Conservation (phyloP, 2,888 invertebrate genomes). For the Rhodophaea formosa region DNA sequence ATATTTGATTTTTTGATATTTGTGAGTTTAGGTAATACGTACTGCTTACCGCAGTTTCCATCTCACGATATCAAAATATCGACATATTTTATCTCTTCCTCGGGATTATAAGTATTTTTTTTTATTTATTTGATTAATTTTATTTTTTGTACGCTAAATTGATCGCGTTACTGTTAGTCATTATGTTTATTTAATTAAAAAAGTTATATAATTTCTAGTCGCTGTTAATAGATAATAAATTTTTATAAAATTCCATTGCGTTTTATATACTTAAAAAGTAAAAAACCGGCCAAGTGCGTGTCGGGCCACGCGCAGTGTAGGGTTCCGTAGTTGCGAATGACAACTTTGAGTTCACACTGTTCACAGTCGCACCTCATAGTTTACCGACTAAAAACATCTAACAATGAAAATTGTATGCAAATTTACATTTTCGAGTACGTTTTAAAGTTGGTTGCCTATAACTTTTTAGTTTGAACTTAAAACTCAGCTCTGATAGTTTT, state of each 20-base stretch:
- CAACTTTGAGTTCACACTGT: too few species aligned
- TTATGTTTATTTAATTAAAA: background rate
- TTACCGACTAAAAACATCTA: too few species aligned
- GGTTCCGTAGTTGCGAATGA: too few species aligned
- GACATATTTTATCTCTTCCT: background rate
- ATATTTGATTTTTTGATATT: too few species aligned
- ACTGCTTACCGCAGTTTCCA: background rate
- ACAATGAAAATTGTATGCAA: too few species aligned
- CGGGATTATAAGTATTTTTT: background rate
- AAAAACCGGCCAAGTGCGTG: background rate
- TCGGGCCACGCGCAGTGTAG: too few species aligned
- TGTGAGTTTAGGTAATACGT: too few species aligned
- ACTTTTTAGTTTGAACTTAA: too few species aligned
- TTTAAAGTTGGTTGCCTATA: too few species aligned
- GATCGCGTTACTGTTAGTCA: background rate
- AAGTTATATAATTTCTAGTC: background rate
- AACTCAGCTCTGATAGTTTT: too few species aligned
- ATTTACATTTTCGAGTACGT: too few species aligned
- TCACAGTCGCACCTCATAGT: too few species aligned
- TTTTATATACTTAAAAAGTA: background rate
- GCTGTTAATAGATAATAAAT: background rate
- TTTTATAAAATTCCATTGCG: background rate
- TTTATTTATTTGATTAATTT: background rate
- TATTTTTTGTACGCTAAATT: conserved; percentile 3
- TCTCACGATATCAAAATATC: background rate